phyloP scores from a whole-genome alignment of 2,797 vertebrate species.

The Bovichtus variegatus region DNA sequence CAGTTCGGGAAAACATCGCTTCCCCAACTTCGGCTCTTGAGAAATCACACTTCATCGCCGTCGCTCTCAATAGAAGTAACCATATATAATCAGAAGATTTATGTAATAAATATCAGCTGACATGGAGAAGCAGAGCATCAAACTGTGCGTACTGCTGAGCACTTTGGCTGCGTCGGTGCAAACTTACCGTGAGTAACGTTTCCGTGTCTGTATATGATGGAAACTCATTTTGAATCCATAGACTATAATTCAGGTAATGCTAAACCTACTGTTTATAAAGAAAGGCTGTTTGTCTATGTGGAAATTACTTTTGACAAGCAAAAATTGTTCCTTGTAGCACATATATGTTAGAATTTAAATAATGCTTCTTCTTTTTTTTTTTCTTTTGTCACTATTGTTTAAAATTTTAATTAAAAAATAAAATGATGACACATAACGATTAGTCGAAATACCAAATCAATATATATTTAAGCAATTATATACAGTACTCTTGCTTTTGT shows the following conservation, averaged over 20 bases:
- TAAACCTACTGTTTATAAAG: neutral
- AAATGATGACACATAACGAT: no score
- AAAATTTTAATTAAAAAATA: no score
- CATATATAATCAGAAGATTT: neutral
- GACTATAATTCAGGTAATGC: neutral
- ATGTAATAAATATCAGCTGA: neutral
- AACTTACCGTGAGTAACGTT: constrained; percentile 71
- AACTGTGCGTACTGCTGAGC: constrained; percentile 52
- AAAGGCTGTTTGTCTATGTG: neutral
- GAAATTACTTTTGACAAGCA: neutral
- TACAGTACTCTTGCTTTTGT: no score
- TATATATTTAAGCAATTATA: no score
- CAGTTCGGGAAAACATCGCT: no score
- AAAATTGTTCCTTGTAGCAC: neutral
- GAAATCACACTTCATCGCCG: neutral
- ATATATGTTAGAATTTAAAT: neutral
- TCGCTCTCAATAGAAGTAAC: neutral
- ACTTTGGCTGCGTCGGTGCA: constrained; percentile 45
- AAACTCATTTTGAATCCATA: neutral
- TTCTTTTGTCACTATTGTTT: no score
- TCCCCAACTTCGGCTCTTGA: no score
- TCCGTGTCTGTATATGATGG: neutral
- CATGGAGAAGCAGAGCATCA: constrained; percentile 48
- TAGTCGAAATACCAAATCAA: no score
- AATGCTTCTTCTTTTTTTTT: neutral